phyloP scores from a whole-genome alignment of 1,140 invertebrate genomes.

The Ceratitis capitata region DNA sequence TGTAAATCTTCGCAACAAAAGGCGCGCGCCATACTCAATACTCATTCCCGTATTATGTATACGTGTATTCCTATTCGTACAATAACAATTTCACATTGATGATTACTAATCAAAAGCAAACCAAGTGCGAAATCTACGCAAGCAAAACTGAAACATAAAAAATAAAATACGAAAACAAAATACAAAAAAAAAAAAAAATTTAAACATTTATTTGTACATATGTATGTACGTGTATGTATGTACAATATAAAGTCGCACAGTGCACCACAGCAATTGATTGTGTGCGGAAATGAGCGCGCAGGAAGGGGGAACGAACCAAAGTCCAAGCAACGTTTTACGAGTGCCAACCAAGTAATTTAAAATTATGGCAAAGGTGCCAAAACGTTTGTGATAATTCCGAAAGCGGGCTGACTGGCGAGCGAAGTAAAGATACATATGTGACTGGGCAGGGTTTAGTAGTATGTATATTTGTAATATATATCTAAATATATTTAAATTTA shows the following conservation, averaged over 20 bases:
- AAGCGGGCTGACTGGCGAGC: not conserved
- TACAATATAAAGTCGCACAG: too few species aligned
- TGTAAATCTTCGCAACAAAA: not conserved
- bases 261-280: too few species aligned
- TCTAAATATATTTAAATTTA: not conserved
- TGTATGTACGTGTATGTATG: too few species aligned
- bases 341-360: not conserved
- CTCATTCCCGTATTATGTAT: too few species aligned
- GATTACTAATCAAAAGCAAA: conserved; percentile 2
- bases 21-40: not conserved
- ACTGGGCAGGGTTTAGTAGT: not conserved
- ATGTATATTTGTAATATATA: not conserved
- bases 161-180: not conserved
- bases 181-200: not conserved
- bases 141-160: not conserved
- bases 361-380: not conserved
- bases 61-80: too few species aligned
- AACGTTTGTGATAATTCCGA: not conserved
- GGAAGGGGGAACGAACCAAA: not conserved
- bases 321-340: not conserved
- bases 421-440: not conserved
- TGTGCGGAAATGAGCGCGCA: not conserved
- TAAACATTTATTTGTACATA: not conserved
- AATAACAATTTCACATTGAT: not conserved
- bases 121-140: not conserved